These are phyloP conservation scores for Halichoeres trimaculatus DNA, from an alignment of 2,113 vertebrate genomes.

Conservation along the genomic window DNA sequence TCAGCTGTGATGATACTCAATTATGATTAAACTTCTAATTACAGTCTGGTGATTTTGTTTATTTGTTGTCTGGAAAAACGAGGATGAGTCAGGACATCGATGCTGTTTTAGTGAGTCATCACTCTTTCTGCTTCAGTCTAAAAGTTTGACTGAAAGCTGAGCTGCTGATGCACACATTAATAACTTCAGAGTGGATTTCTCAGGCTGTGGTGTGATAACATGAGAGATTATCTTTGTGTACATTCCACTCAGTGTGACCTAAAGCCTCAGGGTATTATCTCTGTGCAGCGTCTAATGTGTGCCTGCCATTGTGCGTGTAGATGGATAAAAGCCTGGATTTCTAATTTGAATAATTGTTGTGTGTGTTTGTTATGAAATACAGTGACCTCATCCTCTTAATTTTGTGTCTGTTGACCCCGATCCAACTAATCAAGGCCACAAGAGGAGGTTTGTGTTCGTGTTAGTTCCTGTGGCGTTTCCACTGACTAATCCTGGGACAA, in stretches of 20 bases:
- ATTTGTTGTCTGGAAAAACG: neutral
- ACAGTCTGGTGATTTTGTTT: neutral
- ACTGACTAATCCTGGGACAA: too few species aligned
- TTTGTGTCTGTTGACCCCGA: slow-evolving; percentile 62
- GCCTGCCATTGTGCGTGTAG: neutral
- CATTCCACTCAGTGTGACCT: slow-evolving; percentile 24
- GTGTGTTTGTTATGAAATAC: slow-evolving; percentile 33
- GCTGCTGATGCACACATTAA: neutral
- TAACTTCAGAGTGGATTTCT: neutral
- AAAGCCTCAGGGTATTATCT: slow-evolving; percentile 45
- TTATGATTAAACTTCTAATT: slow-evolving; percentile 43
- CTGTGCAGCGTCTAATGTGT: slow-evolving; percentile 18
- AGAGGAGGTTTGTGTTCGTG: slow-evolving; percentile 11
- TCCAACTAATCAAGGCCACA: slow-evolving; percentile 36
- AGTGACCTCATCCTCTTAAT: slow-evolving; percentile 54
- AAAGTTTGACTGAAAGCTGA: neutral
- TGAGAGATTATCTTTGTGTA: slow-evolving; percentile 36
- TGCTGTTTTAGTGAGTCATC: neutral
- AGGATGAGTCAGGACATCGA: neutral
- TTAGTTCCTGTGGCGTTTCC: neutral
- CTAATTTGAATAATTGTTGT: slow-evolving; percentile 19
- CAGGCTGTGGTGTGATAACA: neutral
- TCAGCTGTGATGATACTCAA: slow-evolving; percentile 19
- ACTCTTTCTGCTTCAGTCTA: neutral
- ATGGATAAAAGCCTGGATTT: slow-evolving; percentile 19